Evolutionary conservation across 2,888 invertebrate species (phyloP).

Genomic region (Chymomyza procnemis): DNA sequence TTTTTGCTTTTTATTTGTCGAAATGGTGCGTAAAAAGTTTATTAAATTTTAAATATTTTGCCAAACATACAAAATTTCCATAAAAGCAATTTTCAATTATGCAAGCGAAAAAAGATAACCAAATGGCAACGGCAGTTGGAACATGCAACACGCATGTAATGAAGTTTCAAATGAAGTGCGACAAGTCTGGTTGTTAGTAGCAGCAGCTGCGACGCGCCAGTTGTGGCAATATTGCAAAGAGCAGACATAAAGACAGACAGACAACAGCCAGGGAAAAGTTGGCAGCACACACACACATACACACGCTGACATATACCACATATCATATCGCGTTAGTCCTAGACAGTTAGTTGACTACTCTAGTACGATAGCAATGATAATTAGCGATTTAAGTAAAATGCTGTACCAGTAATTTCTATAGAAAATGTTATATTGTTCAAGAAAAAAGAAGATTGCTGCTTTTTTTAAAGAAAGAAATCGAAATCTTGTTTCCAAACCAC

Average conservation of each 20-base stretch:
- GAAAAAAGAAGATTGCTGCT: no score
- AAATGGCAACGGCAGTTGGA: conserved; percentile 39
- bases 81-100: conserved; percentile 68
- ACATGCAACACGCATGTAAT: conserved; percentile 47
- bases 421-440: no score
- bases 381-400: no score
- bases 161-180: conserved; percentile 57
- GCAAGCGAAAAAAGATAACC: conserved; percentile 32
- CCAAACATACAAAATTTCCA: conserved; percentile 42
- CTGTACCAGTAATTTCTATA: no score
- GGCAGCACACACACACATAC: neutral
- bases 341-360: no score
- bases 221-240: neutral
- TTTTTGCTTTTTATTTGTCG: no score
- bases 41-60: conserved; percentile 66
- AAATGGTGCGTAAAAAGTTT: conserved; percentile 73
- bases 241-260: neutral
- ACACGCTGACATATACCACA: neutral
- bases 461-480: neutral
- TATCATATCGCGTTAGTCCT: neutral
- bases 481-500: no score
- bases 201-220: neutral
- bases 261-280: neutral
- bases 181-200: neutral
- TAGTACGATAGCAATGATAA: no score